phyloP scores from a whole-genome alignment of 2,888 invertebrate species.

The Tipula helvola region DNA sequence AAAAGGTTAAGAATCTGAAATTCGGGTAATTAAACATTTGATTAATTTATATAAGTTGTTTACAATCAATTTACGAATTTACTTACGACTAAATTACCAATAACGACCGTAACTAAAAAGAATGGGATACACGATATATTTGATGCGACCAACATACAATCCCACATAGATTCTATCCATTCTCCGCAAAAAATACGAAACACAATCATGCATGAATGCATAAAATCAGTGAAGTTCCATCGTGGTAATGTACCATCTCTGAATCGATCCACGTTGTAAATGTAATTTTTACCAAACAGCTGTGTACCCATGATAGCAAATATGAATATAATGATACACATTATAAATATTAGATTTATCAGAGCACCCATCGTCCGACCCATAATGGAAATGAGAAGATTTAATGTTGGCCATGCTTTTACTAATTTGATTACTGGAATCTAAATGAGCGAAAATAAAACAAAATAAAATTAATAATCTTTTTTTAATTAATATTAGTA shows the following conservation, averaged over 20 bases:
- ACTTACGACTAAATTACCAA: constrained; percentile 98
- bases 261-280: constrained; percentile 75
- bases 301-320: constrained; percentile 99
- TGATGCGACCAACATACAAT: constrained; percentile 90
- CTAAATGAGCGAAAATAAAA: constrained; percentile 36
- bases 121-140: constrained; percentile 89
- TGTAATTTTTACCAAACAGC: constrained; percentile 89
- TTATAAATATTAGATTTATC: constrained; percentile 95
- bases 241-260: constrained; percentile 77
- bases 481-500: background rate
- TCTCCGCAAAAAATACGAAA: constrained; percentile 97
- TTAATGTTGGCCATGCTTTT: constrained; percentile 97
- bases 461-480: background rate
- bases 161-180: constrained; percentile 99
- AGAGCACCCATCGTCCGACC: constrained; percentile 95
- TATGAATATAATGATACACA: constrained; percentile 98
- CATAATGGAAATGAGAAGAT: constrained; percentile 96
- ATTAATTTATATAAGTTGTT: background rate
- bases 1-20: constrained; percentile 91
- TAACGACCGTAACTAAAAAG: constrained; percentile 95
- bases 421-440: constrained; percentile 97
- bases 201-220: constrained; percentile 99
- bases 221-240: constrained; percentile 97
- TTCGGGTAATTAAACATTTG: background rate
- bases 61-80: constrained; percentile 14